phyloP scores from a whole-genome alignment of 2,797 vertebrate species.

The Anniella stebbinsi region DNA sequence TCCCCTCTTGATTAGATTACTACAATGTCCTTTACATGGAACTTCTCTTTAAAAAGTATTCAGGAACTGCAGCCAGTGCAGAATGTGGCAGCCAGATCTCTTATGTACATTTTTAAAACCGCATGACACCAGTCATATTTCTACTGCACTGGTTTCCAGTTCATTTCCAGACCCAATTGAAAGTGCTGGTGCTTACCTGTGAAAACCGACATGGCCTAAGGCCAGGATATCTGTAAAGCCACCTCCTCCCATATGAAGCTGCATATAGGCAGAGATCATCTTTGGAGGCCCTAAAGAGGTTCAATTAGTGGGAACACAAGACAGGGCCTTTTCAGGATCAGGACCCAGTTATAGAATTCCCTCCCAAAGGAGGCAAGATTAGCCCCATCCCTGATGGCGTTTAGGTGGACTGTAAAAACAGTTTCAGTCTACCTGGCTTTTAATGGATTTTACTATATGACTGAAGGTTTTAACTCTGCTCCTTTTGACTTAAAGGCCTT shows the following conservation, averaged over 20 bases:
- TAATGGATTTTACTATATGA: background rate
- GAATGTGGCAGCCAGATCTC: background rate
- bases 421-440: background rate
- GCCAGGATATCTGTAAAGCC: background rate
- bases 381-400: background rate
- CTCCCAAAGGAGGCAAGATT: background rate
- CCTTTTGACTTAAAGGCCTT: background rate
- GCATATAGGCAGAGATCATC: background rate
- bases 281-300: background rate
- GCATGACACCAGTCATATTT: background rate
- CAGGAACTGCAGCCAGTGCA: background rate
- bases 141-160: background rate
- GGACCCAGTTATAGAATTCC: too few species aligned
- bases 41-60: background rate
- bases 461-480: background rate
- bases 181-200: background rate
- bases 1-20: background rate
- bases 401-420: background rate
- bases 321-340: too few species aligned
- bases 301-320: background rate
- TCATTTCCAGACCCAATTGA: background rate
- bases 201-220: background rate
- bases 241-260: background rate
- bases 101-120: background rate
- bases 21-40: background rate